A percentile compares a stretch with the other conserved stretches of the same genome.
Conservation (phyloP, 2,888 invertebrate species). For the Megaustenia siamemsis region DNA sequence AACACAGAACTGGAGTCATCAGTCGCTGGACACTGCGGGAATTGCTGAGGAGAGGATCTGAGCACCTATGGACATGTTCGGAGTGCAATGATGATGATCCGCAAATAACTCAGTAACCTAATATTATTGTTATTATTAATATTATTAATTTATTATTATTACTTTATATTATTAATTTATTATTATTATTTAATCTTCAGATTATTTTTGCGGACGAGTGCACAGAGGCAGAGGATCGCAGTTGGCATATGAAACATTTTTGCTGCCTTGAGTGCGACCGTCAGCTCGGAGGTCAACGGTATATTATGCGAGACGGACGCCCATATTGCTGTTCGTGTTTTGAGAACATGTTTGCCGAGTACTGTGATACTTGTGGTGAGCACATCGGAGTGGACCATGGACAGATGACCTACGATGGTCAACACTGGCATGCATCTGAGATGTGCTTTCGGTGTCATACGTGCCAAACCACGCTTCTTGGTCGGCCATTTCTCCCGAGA, state of each 20-base stretch:
- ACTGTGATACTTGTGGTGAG: conserved; percentile 97
- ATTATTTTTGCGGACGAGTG: conserved; percentile 99
- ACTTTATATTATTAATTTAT: no score
- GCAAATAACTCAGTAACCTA: no score
- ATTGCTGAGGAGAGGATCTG: no score
- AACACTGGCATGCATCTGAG: conserved; percentile 98
- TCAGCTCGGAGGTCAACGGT: conserved; percentile 96
- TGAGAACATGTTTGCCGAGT: conserved; percentile 96
- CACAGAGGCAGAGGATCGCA: conserved; percentile 98
- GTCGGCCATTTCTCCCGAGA: conserved; percentile 93
- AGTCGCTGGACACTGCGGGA: no score
- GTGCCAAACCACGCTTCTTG: conserved; percentile 87
- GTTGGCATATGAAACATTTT: conserved; percentile 99
- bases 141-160: no score
- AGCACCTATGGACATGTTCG: no score
- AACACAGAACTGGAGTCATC: no score
- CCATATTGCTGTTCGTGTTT: conserved; percentile 97
- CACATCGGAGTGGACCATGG: conserved; percentile 97
- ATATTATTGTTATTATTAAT: no score
- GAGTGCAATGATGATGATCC: no score
- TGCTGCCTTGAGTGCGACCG: conserved; percentile 97
- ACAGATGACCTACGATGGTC: conserved; percentile 98
- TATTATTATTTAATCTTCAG: conserved; percentile 84
- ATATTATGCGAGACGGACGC: conserved; percentile 96
- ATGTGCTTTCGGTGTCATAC: conserved; percentile 96